Evolutionary conservation across 2,888 invertebrate species (phyloP).

Genomic region (Xanthia togata): DNA sequence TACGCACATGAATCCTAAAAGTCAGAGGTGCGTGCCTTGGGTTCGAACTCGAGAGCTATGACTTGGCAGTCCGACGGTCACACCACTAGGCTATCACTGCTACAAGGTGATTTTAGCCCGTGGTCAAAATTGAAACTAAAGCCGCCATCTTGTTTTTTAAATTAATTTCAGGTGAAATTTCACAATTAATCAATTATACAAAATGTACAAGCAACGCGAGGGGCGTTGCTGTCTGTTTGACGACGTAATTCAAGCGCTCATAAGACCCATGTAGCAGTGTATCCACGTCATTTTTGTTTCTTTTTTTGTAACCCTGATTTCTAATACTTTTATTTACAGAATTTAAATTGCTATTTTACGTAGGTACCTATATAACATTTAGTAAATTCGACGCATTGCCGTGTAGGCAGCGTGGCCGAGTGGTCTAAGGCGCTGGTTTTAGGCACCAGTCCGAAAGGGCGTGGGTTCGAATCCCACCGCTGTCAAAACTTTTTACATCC

Average conservation of each 20-base stretch:
- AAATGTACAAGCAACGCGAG: neutral
- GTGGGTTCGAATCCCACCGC: constrained; percentile 94
- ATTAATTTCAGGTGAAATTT: neutral
- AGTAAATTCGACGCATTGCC: neutral
- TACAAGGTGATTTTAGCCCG: neutral
- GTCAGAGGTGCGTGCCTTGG: too few species aligned
- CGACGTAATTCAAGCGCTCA: neutral
- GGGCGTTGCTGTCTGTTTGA: too few species aligned
- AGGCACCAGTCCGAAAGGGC: constrained; percentile 93
- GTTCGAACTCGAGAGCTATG: too few species aligned
- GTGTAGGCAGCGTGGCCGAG: constrained; percentile 92
- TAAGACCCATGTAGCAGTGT: neutral
- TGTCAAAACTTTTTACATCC: constrained; percentile 82
- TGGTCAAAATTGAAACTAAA: neutral
- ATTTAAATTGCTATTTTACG: too few species aligned
- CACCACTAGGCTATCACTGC: too few species aligned
- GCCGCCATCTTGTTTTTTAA: neutral
- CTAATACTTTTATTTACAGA: too few species aligned
- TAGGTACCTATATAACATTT: neutral
- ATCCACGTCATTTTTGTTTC: neutral
- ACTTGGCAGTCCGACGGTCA: too few species aligned
- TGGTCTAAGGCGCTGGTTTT: constrained; percentile 93
- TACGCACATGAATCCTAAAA: too few species aligned
- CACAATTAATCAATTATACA: neutral
- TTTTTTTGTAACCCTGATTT: too few species aligned